Evolutionary conservation across 2,113 vertebrate species (phyloP), one percentile per base, ranked within the genome.

Genomic region (Gambusia affinis): DNA sequence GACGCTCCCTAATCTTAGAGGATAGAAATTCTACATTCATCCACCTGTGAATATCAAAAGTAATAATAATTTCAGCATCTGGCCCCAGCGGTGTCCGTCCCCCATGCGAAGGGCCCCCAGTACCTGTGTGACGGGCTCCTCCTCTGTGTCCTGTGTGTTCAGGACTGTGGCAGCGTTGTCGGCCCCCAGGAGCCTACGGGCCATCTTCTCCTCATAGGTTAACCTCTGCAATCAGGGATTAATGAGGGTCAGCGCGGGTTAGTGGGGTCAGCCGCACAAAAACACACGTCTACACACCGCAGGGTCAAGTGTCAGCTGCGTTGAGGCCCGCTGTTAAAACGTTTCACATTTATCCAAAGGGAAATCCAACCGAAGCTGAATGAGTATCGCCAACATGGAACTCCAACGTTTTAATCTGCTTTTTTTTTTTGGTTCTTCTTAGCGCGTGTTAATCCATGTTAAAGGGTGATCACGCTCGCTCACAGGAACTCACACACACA

Each of bases 161-260:
- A 99, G 96, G 77, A 99, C 97, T 24, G 96, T 98, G 84, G 96
- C 96, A 28, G 96, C 97, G 3, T 94, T 99, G 93, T 98, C 97
- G 6, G 97, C 97, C 66, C 98, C 98, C 82, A 99, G 95, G 69
- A 99, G 91, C 29, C 98, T 95, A 67, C 98, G 97, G 75, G 98
- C 97, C 97, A 99, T 99, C 94, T 98, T 98, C 91, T 99, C 98
- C 78, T 99, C 98, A 27, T 99, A 99, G 0, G 97, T 99, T 93
- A 99, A 89, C 89, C 92, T 97, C 97, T 99, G 94, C 81, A 94
- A 94, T 90, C 92, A 94, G 73, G 85, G 89, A 87, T 93, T 93
- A 92, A 88, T 92, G 87, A 73, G 73, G 73, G 88, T 92, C 86
- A 92, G 91, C 64, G 17, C 1, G 69, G 77, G 90, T 94, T 94